A percentile compares a stretch with the other conserved stretches of the same genome.
Evolutionary conservation across 1,140 invertebrate genomes (phyloP).

Genomic region (Phortica variegata): DNA sequence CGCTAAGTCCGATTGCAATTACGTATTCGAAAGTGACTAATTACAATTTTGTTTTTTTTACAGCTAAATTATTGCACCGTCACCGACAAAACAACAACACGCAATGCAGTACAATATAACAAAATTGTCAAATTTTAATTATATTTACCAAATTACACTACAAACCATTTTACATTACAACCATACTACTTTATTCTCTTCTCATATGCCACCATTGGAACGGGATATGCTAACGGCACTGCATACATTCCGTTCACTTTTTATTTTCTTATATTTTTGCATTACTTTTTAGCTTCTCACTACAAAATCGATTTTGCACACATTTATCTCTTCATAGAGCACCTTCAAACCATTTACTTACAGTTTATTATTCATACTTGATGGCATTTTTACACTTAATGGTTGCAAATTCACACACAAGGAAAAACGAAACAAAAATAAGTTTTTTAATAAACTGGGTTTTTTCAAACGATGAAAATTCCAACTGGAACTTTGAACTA

Average conservation of each 20-base stretch:
- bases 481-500: no score
- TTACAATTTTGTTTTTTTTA: no score
- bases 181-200: constrained; percentile 30
- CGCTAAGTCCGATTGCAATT: no score
- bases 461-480: constrained; percentile 9
- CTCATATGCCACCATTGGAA: constrained; percentile 40
- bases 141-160: constrained; percentile 36
- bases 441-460: constrained; percentile 16
- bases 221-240: constrained; percentile 17
- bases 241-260: constrained; percentile 25
- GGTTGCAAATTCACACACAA: constrained; percentile 50
- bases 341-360: constrained; percentile 43
- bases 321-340: constrained; percentile 26
- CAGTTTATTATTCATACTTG: constrained; percentile 57
- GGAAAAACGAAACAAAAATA: constrained; percentile 30
- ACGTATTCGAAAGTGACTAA: no score
- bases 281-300: constrained; percentile 30
- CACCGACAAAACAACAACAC: no score
- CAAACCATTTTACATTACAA: constrained; percentile 29
- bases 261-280: constrained; percentile 22
- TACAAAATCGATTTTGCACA: constrained; percentile 53
- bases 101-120: no score
- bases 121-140: no score
- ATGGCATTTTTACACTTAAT: constrained; percentile 55
- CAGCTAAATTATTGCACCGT: no score